Conservation (phyloP, 2,888 invertebrate genomes). For the Harpagoxenus sublaevis region DNA sequence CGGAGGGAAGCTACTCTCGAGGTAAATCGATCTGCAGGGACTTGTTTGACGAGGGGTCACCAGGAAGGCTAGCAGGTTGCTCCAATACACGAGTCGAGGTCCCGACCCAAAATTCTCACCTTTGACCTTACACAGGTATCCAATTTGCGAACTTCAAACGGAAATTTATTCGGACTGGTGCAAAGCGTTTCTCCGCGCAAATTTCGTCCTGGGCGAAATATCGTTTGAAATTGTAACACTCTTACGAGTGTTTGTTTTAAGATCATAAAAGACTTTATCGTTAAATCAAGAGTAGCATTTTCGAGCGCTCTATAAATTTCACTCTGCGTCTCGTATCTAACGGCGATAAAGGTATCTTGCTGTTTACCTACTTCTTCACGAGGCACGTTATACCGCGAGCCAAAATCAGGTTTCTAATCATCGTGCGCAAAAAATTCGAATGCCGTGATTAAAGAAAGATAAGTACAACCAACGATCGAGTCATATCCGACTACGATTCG, state of each 20-base stretch:
- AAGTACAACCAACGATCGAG: neutral
- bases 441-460: neutral
- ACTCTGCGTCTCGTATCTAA: neutral
- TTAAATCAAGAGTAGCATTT: neutral
- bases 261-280: neutral
- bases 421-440: neutral
- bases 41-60: slow-evolving; percentile 70
- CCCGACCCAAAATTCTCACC: slow-evolving; percentile 77
- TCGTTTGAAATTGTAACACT: neutral
- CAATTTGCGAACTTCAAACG: slow-evolving; percentile 18
- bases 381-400: neutral
- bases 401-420: neutral
- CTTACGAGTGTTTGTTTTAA: neutral
- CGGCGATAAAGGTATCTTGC: neutral
- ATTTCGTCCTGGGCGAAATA: neutral
- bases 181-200: neutral
- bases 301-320: neutral
- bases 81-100: slow-evolving; percentile 67
- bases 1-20: slow-evolving; percentile 21
- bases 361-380: neutral
- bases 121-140: slow-evolving; percentile 82
- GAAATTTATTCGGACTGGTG: neutral
- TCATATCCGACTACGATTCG: too few relatives aligned
- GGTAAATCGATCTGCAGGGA: slow-evolving; percentile 55
- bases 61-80: slow-evolving; percentile 78